Conservation (phyloP, 1,140 invertebrate genomes). For the Micrasema longulum region DNA sequence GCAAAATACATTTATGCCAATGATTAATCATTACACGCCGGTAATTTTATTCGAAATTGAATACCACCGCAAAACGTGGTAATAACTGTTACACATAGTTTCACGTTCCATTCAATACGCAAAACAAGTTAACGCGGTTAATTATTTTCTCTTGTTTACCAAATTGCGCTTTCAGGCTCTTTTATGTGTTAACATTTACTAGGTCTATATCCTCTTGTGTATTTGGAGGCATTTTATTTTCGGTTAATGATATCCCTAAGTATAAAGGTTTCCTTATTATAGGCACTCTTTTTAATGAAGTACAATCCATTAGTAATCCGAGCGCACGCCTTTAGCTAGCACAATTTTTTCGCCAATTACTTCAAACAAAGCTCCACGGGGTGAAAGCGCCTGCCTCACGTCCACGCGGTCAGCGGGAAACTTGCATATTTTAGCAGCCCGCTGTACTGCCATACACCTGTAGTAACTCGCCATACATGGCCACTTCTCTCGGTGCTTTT, state of each 20-base stretch:
- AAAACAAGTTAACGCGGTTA: background rate
- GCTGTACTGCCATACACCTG: background rate
- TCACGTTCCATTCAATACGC: background rate
- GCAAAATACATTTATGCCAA: background rate
- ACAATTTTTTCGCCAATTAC: conserved; percentile 31
- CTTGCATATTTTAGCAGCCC: conserved; percentile 38
- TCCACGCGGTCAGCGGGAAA: conserved; percentile 30
- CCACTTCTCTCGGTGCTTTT: background rate
- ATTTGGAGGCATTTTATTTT: too few species aligned
- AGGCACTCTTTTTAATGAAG: conserved; percentile 19
- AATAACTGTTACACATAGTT: background rate
- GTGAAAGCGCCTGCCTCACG: conserved; percentile 21
- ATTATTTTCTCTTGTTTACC: background rate
- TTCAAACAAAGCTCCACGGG: conserved; percentile 23
- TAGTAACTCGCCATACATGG: background rate
- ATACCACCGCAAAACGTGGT: background rate
- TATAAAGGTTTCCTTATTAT: too few species aligned
- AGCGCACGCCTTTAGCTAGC: background rate
- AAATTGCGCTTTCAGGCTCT: too few species aligned
- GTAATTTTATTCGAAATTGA: conserved; percentile 29
- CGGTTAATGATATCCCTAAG: too few species aligned
- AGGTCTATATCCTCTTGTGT: too few species aligned
- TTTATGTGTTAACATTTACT: too few species aligned
- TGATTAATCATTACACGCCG: background rate
- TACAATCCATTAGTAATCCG: conserved; percentile 20